Conservation (phyloP, 2,797 vertebrate genomes). For the Nasua narica region DNA sequence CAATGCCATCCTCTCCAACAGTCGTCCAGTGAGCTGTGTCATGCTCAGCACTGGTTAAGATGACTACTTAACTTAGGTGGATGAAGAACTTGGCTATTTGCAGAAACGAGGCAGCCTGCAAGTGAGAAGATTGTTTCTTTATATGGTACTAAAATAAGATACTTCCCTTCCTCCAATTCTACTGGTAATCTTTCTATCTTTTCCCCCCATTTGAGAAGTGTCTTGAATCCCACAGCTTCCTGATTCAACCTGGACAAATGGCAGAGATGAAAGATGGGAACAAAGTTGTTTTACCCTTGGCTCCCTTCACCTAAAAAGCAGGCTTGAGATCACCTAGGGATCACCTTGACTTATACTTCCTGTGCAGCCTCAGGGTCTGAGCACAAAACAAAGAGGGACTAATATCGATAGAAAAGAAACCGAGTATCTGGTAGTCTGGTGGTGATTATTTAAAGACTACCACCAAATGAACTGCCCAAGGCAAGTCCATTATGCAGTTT, state of each 20-base stretch:
- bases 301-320: background rate
- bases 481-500: background rate
- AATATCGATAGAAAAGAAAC: background rate
- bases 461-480: background rate
- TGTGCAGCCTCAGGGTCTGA: background rate
- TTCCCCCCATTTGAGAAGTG: background rate
- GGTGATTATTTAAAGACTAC: background rate
- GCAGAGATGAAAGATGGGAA: background rate
- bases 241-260: background rate
- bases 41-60: background rate
- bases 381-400: background rate
- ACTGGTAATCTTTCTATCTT: background rate
- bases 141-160: background rate
- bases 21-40: background rate
- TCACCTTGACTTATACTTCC: background rate
- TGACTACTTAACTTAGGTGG: background rate
- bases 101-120: background rate
- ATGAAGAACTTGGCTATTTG: background rate
- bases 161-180: background rate
- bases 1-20: background rate
- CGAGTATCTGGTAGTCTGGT: background rate
- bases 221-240: background rate
- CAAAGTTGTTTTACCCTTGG: background rate
- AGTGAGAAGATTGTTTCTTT: background rate
- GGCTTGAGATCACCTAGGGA: background rate